Percentiles rank a stretch among this genome's conserved stretches.
Evolutionary conservation across 2,888 invertebrate species (phyloP).

Genomic region (Erpobdella octoculata): DNA sequence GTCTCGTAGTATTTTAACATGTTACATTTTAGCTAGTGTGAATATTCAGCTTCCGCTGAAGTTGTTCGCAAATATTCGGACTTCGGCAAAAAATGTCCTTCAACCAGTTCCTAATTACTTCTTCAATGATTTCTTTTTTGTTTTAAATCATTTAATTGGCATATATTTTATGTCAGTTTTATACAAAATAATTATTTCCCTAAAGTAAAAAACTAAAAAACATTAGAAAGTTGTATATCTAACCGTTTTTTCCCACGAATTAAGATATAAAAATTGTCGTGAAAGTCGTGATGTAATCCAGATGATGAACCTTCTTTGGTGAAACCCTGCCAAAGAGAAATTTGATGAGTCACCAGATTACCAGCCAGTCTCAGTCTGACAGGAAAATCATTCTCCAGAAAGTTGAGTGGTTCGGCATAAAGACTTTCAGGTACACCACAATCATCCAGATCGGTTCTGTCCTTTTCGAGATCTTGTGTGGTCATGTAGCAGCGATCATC

Average conservation of each 20-base stretch:
- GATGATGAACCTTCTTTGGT: constrained; percentile 30
- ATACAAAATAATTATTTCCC: neutral
- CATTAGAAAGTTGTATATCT: neutral
- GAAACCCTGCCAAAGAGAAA: constrained; percentile 35
- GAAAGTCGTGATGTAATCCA: constrained; percentile 34
- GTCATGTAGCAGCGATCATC: constrained; percentile 32
- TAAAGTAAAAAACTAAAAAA: neutral
- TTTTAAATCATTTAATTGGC: neutral
- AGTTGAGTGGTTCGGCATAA: constrained; percentile 26
- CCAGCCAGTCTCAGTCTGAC: constrained; percentile 27
- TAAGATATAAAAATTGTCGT: constrained; percentile 35
- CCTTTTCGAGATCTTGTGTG: constrained; percentile 34
- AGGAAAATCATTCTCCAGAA: constrained; percentile 29
- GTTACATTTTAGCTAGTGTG: no score
- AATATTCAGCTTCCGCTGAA: no score
- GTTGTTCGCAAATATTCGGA: no score
- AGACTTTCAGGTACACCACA: constrained; percentile 30
- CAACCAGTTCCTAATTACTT: neutral
- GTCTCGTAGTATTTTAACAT: no score
- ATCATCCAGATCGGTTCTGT: constrained; percentile 30
- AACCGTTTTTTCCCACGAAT: constrained; percentile 31
- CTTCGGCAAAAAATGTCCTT: neutral
- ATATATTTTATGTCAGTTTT: neutral
- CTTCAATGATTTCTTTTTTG: neutral
- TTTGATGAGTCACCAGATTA: constrained; percentile 30